Evolutionary conservation across 2,888 invertebrate genomes (phyloP), one percentile per base, ranked within the genome.

Genomic region (Ischnura elegans): DNA sequence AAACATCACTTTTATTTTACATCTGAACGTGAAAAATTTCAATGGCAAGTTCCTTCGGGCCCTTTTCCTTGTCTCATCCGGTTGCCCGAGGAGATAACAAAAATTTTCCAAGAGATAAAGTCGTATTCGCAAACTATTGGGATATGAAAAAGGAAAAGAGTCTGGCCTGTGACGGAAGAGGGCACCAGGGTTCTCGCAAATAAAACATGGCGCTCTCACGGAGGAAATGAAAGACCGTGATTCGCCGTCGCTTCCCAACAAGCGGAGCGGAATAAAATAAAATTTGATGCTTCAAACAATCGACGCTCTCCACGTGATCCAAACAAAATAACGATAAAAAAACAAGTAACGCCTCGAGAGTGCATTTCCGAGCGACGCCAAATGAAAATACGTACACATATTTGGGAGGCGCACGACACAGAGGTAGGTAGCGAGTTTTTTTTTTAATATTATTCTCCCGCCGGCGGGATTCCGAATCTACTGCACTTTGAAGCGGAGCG

Each of bases 401-500:
- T 76, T 76, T 29, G 36, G 36, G 36, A 2, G 51, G 51, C 51
- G 16, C 76, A 0, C 36, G n/a, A n/a, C n/a, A n/a, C n/a, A n/a
- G 10, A 29, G 36, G 76, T 3, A 36, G 36, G 25, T 36, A n/a
- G n/a, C 10, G 21, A 1, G 76, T 76, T 6, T 51, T 5, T 13
- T 51, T n/a, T 13, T 51, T 51, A 6, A 2, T 51, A 19, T 51
- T 51, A 19, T 76, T 36, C 36, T 76, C 25, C 36, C 76, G 36
- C 36, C 76, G 36, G 36, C 76, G 8, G 76, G n/a, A 76, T 36
- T 36, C 10, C 76, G 16, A 76, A 76, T 76, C 29, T 36, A 36
- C 76, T 76, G 76, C 76, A 10, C 76, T 76, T 76, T 76, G 76
- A 76, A 76, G 76, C 76, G 76, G 76, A 76, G 36, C 25, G 76